Base-by-base conservation (phyloP, 2,113 vertebrate genomes). In the Hypocryptadius cinnamomeus region DNA sequence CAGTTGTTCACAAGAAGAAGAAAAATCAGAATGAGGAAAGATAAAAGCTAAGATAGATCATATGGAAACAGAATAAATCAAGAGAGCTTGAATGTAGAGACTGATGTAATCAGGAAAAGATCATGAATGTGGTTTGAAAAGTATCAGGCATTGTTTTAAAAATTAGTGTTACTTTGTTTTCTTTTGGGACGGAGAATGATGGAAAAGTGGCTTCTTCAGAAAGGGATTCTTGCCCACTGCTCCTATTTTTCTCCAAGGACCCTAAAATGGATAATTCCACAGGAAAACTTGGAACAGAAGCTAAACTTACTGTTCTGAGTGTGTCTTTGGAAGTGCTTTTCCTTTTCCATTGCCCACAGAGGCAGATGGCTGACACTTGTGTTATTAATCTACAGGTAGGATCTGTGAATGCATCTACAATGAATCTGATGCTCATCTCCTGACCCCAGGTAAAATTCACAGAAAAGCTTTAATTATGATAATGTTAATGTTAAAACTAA, bases 1-100 rank as follows among this genome's bases (percentile, higher is more conserved):
- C 70, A 53, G 44, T 89, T 59, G 66, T 86, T 95, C 92, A 79
- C 61, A 70, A 87, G 60, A 92, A 66, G 28, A 92, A 93, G 72
- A 90, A 95, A 59, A 83, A 60, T 57, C 61, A 56, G 54, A 81
- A 51, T 87, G 39, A 71, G 44, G 68, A 37, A 64, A 81, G 70
- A n/a, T 63, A 56, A 93, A 92, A 50, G 50, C 18, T 42, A 30
- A 85, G 66, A 10, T 39, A 47, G 60, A 51, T 66, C 0, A 2
- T 66, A 33, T 47, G 9, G 3, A 47, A 87, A 15, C 39, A 71
- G 88, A 85, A 69, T 78, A 76, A 80, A 86, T 85, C 33, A 25
- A 28, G 35, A 82, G 27, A 83, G 3, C 9, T 87, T 69, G 8
- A 63, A 17, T 76, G 48, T 35, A 40, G 13, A 54, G 39, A 19